A percentile compares a stretch with the other conserved stretches of the same genome.
Conservation (phyloP, 1,140 invertebrate species). For the Drosophila melanogaster region DNA sequence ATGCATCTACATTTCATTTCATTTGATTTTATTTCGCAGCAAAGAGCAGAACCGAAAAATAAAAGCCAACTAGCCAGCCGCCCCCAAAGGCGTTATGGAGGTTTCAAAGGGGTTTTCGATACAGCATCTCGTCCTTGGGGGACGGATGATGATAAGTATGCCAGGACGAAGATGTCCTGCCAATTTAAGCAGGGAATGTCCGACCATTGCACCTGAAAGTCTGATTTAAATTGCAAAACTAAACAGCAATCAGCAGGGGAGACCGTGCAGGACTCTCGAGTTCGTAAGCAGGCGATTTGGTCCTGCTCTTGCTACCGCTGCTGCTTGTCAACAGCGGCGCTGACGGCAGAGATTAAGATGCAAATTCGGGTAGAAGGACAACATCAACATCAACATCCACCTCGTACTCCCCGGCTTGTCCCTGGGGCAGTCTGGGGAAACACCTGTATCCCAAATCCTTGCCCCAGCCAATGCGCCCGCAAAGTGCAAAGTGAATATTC, state of each 20-base stretch:
- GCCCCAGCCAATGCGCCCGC: constrained; percentile 45
- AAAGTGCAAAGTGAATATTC: constrained; percentile 83
- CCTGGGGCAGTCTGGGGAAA: constrained; percentile 52
- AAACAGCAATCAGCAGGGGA: constrained; percentile 73
- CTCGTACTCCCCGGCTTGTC: background rate
- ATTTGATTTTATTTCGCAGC: constrained; percentile 53
- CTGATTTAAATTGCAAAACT: constrained; percentile 82
- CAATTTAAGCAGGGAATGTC: constrained; percentile 34
- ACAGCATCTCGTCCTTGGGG: constrained; percentile 12
- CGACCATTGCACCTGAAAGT: constrained; percentile 66
- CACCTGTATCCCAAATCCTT: constrained; percentile 75
- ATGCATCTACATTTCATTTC: constrained; percentile 79
- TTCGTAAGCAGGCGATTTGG: constrained; percentile 68
- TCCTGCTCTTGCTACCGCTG: constrained; percentile 7
- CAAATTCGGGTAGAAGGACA: constrained; percentile 69
- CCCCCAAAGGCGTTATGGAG: constrained; percentile 7
- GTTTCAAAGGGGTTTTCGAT: constrained; percentile 12
- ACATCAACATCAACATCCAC: constrained; percentile 39
- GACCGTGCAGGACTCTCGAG: constrained; percentile 39
- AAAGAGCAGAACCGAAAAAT: constrained; percentile 26
- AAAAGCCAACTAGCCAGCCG: constrained; percentile 45
- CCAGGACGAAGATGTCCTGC: constrained; percentile 16
- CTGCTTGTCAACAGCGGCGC: constrained; percentile 72
- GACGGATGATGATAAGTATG: constrained; percentile 36
- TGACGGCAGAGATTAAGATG: constrained; percentile 81